Percentiles rank a stretch among this genome's conserved stretches.
phyloP scores from a whole-genome alignment of 64 coral and sea anemone species.

The Dendronephthya gigantea region DNA sequence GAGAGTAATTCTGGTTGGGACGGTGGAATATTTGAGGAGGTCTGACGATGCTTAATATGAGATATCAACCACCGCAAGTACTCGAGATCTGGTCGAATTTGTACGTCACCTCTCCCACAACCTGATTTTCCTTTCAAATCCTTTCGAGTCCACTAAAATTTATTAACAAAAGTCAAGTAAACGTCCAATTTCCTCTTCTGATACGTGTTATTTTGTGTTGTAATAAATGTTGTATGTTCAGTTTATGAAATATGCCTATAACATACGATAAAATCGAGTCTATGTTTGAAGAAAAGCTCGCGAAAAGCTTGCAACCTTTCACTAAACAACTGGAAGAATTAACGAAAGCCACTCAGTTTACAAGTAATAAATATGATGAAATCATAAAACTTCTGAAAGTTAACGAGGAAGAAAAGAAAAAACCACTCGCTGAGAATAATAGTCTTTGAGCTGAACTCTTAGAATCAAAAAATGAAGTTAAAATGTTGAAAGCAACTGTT shows the following conservation, averaged over 20 bases:
- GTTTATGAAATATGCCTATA: not conserved
- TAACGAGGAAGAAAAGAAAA: constrained; percentile 31
- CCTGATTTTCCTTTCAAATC: too few species aligned
- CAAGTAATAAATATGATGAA: constrained; percentile 23
- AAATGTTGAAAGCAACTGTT: not conserved
- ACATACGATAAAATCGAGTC: constrained; percentile 9
- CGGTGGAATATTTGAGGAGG: too few species aligned
- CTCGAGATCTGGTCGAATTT: too few species aligned
- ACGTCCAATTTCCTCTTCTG: too few species aligned
- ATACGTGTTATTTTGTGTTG: constrained; percentile 11
- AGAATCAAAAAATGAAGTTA: not conserved
- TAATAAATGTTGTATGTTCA: not conserved
- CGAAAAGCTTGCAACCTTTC: not conserved
- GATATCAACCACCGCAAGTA: too few species aligned
- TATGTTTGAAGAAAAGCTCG: constrained; percentile 9
- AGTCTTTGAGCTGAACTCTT: constrained; percentile 17
- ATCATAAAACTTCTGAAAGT: not conserved
- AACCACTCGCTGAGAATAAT: constrained; percentile 17
- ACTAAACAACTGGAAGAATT: constrained; percentile 26
- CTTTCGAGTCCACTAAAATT: too few species aligned
- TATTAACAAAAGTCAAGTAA: too few species aligned
- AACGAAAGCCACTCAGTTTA: not conserved
- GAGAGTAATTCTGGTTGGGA: too few species aligned
- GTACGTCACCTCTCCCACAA: too few species aligned
- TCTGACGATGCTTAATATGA: too few species aligned